Percentiles rank a stretch among this genome's conserved stretches.
These are phyloP conservation scores for Camponotus vicinus DNA, from an alignment of 1,140 invertebrate species.

Conservation along the genomic window DNA sequence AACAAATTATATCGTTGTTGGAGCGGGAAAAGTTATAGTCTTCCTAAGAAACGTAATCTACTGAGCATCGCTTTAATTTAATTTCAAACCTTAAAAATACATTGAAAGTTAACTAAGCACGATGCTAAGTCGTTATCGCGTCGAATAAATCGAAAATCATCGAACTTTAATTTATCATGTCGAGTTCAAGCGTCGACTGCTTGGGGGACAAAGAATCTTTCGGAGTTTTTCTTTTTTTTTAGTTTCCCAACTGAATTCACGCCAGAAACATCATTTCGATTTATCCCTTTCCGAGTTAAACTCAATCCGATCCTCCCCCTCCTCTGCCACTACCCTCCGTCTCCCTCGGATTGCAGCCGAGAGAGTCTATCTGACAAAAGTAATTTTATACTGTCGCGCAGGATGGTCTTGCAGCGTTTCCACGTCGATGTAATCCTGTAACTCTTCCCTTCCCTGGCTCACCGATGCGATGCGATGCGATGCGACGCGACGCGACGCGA, in stretches of 20 bases:
- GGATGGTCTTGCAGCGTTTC: slow-evolving; percentile 37
- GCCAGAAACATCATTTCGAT: slow-evolving; percentile 41
- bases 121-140: not conserved
- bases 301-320: slow-evolving; percentile 47
- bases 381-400: slow-evolving; percentile 59
- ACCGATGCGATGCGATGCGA: slow-evolving; percentile 28
- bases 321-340: not conserved
- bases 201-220: not conserved
- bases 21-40: not conserved
- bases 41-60: not conserved
- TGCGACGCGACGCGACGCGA: slow-evolving; percentile 44
- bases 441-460: slow-evolving; percentile 48
- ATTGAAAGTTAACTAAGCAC: not conserved
- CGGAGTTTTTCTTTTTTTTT: slow-evolving; percentile 28
- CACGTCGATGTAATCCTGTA: slow-evolving; percentile 74
- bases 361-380: slow-evolving; percentile 57
- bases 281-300: slow-evolving; percentile 43
- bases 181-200: slow-evolving; percentile 4
- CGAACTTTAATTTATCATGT: not conserved
- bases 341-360: not conserved
- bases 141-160: not conserved
- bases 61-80: not conserved
- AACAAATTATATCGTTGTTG: not conserved
- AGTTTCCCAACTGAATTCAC: slow-evolving; percentile 41
- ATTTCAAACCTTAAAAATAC: not conserved